phyloP scores from a whole-genome alignment of 92 coral and sea anemone genomes.

The Umimayanthus chanpuru region DNA sequence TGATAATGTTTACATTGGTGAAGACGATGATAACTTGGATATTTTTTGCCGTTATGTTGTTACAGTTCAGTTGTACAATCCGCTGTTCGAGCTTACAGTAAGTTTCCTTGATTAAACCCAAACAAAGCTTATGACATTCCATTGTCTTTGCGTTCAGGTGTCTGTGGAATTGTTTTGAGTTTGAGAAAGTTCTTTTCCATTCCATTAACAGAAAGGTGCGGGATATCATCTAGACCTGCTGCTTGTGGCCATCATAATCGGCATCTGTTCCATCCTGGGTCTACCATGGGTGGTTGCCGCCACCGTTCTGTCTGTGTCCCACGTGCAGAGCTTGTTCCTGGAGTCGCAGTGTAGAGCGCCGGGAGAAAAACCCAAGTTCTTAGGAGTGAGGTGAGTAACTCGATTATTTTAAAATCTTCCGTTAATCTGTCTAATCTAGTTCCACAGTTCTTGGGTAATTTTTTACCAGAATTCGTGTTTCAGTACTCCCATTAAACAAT shows the following conservation, averaged over 20 bases:
- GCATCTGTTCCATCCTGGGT: constrained; percentile 89
- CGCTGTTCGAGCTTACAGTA: too few relatives aligned
- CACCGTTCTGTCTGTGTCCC: constrained; percentile 91
- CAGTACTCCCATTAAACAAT: too few relatives aligned
- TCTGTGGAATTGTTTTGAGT: background rate
- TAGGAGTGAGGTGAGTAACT: constrained; percentile 86
- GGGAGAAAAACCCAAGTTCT: constrained; percentile 90
- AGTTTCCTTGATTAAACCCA: too few relatives aligned
- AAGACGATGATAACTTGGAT: too few relatives aligned
- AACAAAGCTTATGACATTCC: too few relatives aligned
- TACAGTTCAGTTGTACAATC: too few relatives aligned
- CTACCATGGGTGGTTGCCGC: constrained; percentile 99
- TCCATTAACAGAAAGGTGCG: constrained; percentile 86
- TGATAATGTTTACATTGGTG: too few relatives aligned
- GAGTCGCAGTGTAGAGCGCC: constrained; percentile 95
- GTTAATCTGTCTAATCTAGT: too few relatives aligned
- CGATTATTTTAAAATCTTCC: too few relatives aligned
- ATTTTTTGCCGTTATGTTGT: too few relatives aligned
- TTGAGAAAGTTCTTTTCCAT: background rate
- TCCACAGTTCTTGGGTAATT: background rate
- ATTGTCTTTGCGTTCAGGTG: too few relatives aligned
- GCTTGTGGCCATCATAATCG: constrained; percentile 85
- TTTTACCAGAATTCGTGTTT: too few relatives aligned
- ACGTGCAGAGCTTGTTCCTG: constrained; percentile 96
- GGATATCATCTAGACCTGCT: constrained; percentile 95